Conservation (phyloP, 2,888 invertebrate species). For the Hoplodrina ambigua region DNA sequence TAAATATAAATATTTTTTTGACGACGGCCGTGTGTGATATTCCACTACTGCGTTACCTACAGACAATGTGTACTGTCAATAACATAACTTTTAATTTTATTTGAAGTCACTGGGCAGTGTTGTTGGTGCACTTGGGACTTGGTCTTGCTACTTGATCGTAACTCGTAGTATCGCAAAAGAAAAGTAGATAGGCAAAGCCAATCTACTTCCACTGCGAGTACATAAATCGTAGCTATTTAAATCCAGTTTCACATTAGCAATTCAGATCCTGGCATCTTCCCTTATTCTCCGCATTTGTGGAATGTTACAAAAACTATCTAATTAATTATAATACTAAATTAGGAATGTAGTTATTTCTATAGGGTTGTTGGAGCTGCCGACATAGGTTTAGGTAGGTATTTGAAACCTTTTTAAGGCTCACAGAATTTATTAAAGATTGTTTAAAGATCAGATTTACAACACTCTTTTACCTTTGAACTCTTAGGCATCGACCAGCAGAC, state of each 20-base stretch:
- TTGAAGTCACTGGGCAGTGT: neutral
- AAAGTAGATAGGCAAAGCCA: conserved; percentile 26
- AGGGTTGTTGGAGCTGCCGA: conserved; percentile 15
- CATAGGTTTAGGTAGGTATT: neutral
- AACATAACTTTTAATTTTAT: conserved; percentile 14
- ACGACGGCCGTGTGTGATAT: conserved; percentile 37
- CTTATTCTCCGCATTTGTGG: conserved; percentile 33
- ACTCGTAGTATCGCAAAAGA: conserved; percentile 23
- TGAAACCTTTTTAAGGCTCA: neutral
- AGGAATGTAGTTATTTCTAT: conserved; percentile 30
- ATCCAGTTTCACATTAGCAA: conserved; percentile 42
- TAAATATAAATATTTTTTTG: conserved; percentile 62
- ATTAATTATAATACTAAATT: conserved; percentile 53
- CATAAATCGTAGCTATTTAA: conserved; percentile 33
- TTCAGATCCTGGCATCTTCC: conserved; percentile 48
- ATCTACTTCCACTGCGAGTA: conserved; percentile 34
- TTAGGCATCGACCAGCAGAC: no score
- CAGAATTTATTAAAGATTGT: neutral
- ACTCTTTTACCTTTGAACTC: no score
- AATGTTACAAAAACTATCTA: conserved; percentile 38
- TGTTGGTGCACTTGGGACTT: neutral
- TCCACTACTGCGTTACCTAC: conserved; percentile 6
- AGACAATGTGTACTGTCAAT: conserved; percentile 20
- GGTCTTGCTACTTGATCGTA: neutral
- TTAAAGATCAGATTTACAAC: no score